phyloP scores from a whole-genome alignment of 2,888 invertebrate species.

The Sinodicranocentrus sp. region DNA sequence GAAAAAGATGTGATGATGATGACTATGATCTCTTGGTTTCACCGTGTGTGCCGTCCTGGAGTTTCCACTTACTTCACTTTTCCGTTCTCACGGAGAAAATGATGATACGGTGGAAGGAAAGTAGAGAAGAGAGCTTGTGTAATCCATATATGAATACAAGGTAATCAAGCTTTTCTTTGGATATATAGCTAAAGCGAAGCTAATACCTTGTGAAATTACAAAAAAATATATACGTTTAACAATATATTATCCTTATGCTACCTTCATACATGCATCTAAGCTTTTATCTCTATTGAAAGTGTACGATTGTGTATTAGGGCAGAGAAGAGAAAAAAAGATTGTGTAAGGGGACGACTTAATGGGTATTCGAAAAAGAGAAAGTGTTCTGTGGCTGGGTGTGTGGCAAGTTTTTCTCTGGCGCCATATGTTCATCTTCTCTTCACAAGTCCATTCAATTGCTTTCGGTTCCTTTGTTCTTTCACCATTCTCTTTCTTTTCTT shows the following conservation, averaged over 20 bases:
- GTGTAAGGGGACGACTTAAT: slow-evolving; percentile 55
- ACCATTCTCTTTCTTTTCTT: slow-evolving; percentile 31
- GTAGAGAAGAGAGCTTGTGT: slow-evolving; percentile 41
- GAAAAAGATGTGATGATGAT: slow-evolving; percentile 41
- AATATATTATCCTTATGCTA: too few species aligned
- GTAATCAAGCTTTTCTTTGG: slow-evolving; percentile 48
- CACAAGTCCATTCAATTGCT: slow-evolving; percentile 61
- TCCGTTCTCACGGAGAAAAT: slow-evolving; percentile 60
- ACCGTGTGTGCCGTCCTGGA: slow-evolving; percentile 21
- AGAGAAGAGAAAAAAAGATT: slow-evolving; percentile 22
- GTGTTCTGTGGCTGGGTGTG: slow-evolving; percentile 55
- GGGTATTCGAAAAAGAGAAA: slow-evolving; percentile 58
- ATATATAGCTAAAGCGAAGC: too few species aligned
- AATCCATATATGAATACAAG: slow-evolving; percentile 48
- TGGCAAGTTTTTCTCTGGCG: slow-evolving; percentile 59
- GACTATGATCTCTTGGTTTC: slow-evolving; percentile 61
- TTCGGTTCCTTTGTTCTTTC: slow-evolving; percentile 57
- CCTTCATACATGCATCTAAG: too few species aligned
- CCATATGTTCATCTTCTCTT: slow-evolving; percentile 68
- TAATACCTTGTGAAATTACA: too few species aligned
- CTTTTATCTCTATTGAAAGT: too few species aligned
- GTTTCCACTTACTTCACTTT: slow-evolving; percentile 35
- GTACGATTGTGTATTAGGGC: not conserved
- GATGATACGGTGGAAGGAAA: slow-evolving; percentile 39
- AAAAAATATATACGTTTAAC: too few species aligned